Evolutionary conservation across 2,797 vertebrate genomes (phyloP), one percentile per base, ranked within the genome.

Genomic region (Microtus californicus): DNA sequence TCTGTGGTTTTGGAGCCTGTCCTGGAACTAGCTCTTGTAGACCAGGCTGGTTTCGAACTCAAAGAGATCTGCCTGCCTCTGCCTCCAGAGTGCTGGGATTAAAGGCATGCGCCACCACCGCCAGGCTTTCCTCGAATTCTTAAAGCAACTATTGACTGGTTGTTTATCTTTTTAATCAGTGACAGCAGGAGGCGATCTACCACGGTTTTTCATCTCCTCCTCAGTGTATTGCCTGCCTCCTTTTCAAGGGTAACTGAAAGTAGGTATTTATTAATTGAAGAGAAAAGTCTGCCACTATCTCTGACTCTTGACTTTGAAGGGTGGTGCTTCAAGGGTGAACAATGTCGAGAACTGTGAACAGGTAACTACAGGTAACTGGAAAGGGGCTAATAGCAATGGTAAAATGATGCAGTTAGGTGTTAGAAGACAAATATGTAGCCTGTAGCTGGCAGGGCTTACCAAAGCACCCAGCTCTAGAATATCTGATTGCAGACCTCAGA

Each of bases 211-310:
- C 23, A 34, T 48, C 10, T 83, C 77, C 65, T 74, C 25, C 54
- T 94, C 34, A 19, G 51, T n/a, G 79, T 73, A 45, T 88, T 59
- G 37, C 77, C 65, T 90, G 34, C 76, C 51, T 95, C 27, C 43
- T 8, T 90, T 92, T 91, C 45, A 48, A 40, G 82, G 54, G 89
- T 78, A 90, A 89, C 65, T 31, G 59, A 65, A 73, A 45, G 56
- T 8, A 63, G 54, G 2, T 77, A 77, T 40, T 80, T 90, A 80
- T 67, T 61, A 37, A 37, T 91, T 85, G 45, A 89, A 92, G 86
- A 51, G 12, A 79, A 37, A 48, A 63, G 6, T 83, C 71, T 90
- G 43, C 21, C 54, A 79, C 61, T n/a, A 56, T 87, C 61, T 71
- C 87, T 77, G 54, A 82, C n/a, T 78, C 54, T 59, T 37, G 65